Evolutionary conservation across 1,140 invertebrate species (phyloP).

Genomic region (Pollicipes pollicipes): DNA sequence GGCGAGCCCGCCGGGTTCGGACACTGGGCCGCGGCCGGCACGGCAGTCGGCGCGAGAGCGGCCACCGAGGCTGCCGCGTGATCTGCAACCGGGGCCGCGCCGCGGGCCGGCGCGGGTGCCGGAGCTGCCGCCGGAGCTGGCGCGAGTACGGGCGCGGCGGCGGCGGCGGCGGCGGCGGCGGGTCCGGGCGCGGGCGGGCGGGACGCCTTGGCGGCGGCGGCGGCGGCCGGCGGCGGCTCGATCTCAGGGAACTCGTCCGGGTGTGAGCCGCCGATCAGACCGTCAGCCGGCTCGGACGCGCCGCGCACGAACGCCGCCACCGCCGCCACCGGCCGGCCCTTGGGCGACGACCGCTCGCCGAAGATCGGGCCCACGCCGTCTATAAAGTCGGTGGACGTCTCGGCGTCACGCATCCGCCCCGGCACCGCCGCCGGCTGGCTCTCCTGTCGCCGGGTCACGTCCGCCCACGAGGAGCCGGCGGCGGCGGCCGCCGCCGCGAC

Average conservation of each 20-base stretch:
- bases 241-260: neutral
- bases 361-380: neutral
- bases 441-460: neutral
- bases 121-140: no score
- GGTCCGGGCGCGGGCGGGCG: no score
- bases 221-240: no score
- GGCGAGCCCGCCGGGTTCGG: no score
- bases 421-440: neutral
- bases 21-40: no score
- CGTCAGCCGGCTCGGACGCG: neutral
- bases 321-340: neutral
- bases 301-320: neutral
- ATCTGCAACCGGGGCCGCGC: no score
- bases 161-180: no score
- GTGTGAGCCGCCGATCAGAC: neutral
- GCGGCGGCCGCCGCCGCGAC: no score
- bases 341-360: neutral
- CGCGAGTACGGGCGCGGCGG: no score
- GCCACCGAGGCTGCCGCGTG: no score
- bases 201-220: neutral
- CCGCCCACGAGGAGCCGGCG: neutral
- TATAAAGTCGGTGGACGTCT: neutral
- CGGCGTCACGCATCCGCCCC: neutral
- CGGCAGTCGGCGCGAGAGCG: no score
- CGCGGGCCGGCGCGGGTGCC: no score